Evolutionary conservation across 2,888 invertebrate species (phyloP), one percentile per base, ranked within the genome.

Genomic region (Lacanobia wlatinum): DNA sequence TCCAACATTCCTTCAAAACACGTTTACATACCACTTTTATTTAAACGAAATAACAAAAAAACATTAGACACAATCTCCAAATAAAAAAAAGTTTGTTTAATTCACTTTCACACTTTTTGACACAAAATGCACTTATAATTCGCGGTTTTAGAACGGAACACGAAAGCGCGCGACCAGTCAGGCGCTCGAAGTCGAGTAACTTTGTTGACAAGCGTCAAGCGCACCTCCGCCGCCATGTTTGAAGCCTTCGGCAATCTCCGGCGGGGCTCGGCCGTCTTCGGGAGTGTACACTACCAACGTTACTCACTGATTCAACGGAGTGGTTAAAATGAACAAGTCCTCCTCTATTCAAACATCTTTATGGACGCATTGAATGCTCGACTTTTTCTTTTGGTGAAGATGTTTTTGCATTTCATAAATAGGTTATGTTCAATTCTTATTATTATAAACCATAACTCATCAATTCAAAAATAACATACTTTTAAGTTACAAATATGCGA

Each of bases 201-300:
- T 94, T 96, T 96, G 96, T 96, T 96, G 96, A 96, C 96, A 96
- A 95, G 94, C 95, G 90, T 91, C 83, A 86, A 90, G 88, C 92
- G 90, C 92, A 90, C 89, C 88, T 88, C 85, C 86, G 89, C 89
- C 90, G 95, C 96, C 95, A 95, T 95, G 78, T 95, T 94, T 88
- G 85, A 89, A 87, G 78, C 87, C 92, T 91, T 95, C 96, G 95
- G 91, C 80, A 73, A 77, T 87, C 87, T 91, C 91, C 96, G 96
- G 70, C 68, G 21, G 21, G 66, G 79, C 82, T 95, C 92, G 92
- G 87, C 58, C 65, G 46, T 85, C 88, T 88, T 90, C 92, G 92
- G 78, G 43, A 55, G 63, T 75, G 72, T 84, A 83, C 76, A 74
- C 76, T 79, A 80, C 77, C 55, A 78, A 76, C 80, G 60, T 76